Evolutionary conservation across 2,888 invertebrate species (phyloP), one percentile per base, ranked within the genome.

Genomic region (Dendrolimus houi): DNA sequence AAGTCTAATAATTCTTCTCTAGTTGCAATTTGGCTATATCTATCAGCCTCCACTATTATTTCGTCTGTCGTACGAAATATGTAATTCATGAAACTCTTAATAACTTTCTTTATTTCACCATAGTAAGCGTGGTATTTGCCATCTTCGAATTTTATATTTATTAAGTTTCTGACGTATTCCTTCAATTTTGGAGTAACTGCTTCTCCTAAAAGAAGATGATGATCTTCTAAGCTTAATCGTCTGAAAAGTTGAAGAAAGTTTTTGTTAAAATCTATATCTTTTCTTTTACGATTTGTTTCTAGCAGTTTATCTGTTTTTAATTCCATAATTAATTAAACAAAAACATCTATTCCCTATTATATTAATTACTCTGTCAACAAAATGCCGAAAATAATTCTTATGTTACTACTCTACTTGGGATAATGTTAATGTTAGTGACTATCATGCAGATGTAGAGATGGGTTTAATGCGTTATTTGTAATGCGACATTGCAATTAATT

Each of bases 91-190:
- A 82, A 87, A 54, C 77, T 74, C 7, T 63, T 68, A 0, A 86
- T 59, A 1, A 79, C 64, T 40, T 62, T 66, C 62, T 82, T 85
- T 7, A 87, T 59, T 55, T 81, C 69, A 0, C 81, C 81, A 55
- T 82, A 87, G 61, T 77, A 85, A 1, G 66, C 62, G 56, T 79
- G 73, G 54, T 81, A 77, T 0, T 58, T 60, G 3, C 70, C 75
- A 59, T 80, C 79, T 55, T 66, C 64, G n/a, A 74, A 75, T 59
- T 74, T 65, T 9, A 79, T 59, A 10, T 65, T 47, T 10, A 63
- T 47, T 14, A 86, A 55, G 40, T 71, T 61, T 12, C 56, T 61
- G 1, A 87, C 60, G 55, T 74, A 82, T 40, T 65, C 58, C 54
- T 64, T 70, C 1, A 85, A 61, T 58, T 74, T 70, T 0, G 76